Evolutionary conservation across 1,140 invertebrate species (phyloP).

Genomic region (Triops longicaudatus): DNA sequence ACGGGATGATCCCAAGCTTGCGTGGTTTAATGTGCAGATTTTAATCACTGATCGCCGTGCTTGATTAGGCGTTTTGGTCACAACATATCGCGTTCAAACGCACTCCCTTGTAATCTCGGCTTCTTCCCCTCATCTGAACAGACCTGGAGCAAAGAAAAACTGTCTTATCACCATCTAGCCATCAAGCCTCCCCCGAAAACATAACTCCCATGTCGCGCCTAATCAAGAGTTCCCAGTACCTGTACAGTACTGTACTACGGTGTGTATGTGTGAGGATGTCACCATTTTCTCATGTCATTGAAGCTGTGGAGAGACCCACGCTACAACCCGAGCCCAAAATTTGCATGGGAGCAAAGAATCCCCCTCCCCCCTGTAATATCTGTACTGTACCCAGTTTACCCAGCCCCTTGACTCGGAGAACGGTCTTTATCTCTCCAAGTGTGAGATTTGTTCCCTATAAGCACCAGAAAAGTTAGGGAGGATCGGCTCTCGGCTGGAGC

Average conservation of each 20-base stretch:
- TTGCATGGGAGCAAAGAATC: background rate
- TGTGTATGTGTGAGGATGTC: background rate
- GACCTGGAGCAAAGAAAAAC: background rate
- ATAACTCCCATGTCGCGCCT: slow-evolving; percentile 2
- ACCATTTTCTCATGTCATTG: slow-evolving; percentile 3
- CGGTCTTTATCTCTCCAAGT: background rate
- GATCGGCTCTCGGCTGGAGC: background rate
- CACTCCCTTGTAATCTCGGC: background rate
- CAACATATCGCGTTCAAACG: background rate
- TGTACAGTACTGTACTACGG: no score
- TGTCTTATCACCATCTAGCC: background rate
- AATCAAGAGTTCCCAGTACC: background rate
- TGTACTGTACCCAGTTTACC: background rate
- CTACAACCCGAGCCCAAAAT: background rate
- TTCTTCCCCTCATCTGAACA: background rate
- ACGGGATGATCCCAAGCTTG: background rate
- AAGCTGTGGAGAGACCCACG: background rate
- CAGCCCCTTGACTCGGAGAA: background rate
- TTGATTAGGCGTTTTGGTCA: background rate
- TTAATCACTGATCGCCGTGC: background rate
- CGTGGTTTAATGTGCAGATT: background rate
- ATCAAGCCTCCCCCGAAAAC: background rate
- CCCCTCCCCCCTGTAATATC: background rate
- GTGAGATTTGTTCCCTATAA: background rate
- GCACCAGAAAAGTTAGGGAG: background rate